Evolutionary conservation across 2,113 vertebrate genomes (phyloP).

Genomic region (Mobula hypostoma): DNA sequence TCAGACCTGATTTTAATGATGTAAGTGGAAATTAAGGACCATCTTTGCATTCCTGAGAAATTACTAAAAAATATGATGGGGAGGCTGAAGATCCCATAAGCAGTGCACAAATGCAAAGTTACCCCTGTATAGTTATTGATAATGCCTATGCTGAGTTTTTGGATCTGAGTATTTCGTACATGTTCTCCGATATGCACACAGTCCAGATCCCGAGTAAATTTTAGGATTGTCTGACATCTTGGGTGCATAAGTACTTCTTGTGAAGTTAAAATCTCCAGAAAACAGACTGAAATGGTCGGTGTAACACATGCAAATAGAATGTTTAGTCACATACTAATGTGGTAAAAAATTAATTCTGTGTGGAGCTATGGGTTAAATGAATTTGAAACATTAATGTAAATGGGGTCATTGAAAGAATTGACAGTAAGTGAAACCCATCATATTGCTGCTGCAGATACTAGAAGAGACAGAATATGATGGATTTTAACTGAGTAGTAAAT

Average conservation of each 20-base stretch:
- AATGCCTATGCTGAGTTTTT: neutral
- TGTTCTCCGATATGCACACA: neutral
- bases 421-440: neutral
- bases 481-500: constrained; percentile 23
- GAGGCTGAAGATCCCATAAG: neutral
- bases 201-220: neutral
- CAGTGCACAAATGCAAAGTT: neutral
- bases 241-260: neutral
- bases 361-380: neutral
- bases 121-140: neutral
- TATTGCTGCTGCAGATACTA: neutral
- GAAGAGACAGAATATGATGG: constrained; percentile 1
- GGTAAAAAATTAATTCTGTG: constrained; percentile 17
- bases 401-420: constrained; percentile 7
- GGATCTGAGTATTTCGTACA: neutral
- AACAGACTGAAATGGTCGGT: neutral
- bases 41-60: neutral
- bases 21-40: neutral
- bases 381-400: neutral
- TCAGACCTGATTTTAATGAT: neutral
- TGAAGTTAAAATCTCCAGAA: neutral
- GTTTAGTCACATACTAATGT: neutral
- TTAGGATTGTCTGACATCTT: neutral
- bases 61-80: neutral
- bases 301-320: neutral